Percentiles rank a stretch among this genome's conserved stretches.
Conservation (phyloP, 2,113 vertebrate genomes). For the Callipepla squamata region DNA sequence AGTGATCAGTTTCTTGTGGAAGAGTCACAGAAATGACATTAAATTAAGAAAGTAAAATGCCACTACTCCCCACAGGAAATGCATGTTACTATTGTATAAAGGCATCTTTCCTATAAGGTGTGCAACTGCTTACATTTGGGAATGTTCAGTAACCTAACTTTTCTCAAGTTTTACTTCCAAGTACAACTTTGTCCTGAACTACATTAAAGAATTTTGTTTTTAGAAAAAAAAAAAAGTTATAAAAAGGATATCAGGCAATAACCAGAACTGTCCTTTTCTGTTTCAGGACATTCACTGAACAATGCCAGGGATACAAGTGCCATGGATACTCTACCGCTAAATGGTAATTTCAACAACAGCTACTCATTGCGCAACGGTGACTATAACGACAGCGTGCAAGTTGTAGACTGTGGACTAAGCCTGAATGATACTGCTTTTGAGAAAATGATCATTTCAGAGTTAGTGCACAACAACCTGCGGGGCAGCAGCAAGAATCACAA, state of each 20-base stretch:
- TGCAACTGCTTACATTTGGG: conserved; percentile 74
- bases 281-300: conserved; percentile 99
- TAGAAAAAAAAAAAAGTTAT: neutral
- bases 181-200: conserved; percentile 93
- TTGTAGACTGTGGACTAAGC: conserved; percentile 97
- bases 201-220: conserved; percentile 87
- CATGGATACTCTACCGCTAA: conserved; percentile 99
- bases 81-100: conserved; percentile 33
- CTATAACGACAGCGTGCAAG: conserved; percentile 92
- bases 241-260: conserved; percentile 13
- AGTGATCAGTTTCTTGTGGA: conserved; percentile 78
- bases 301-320: conserved; percentile 99
- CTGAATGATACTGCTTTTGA: conserved; percentile 98
- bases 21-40: conserved; percentile 71
- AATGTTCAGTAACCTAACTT: conserved; percentile 74
- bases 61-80: conserved; percentile 66
- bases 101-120: conserved; percentile 72
- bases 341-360: conserved; percentile 99
- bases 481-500: conserved; percentile 92
- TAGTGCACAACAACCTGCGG: conserved; percentile 99
- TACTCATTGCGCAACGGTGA: conserved; percentile 97
- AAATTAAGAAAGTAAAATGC: conserved; percentile 63
- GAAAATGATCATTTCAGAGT: conserved; percentile 99
- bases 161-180: conserved; percentile 71
- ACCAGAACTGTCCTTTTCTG: conserved; percentile 70